Evolutionary conservation across 2,797 vertebrate species (phyloP), one percentile per base, ranked within the genome.

Genomic region (Anas flavirostris): DNA sequence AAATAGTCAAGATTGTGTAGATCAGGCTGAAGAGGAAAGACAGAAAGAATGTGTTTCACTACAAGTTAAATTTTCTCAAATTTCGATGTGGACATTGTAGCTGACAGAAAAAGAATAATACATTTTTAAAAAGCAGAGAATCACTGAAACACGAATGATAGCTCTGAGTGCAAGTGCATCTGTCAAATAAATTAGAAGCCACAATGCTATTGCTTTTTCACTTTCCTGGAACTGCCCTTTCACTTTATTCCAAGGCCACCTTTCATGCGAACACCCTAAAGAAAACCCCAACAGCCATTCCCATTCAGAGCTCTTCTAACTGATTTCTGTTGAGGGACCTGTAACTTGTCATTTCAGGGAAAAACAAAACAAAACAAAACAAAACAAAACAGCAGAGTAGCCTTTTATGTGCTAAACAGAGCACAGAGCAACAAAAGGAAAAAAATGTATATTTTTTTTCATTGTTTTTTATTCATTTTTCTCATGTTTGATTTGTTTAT

Each of bases 121-220:
- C 23, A 25, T 25, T 25, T 46, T 48, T 48, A 25, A n/a, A 18
- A n/a, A 29, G 0, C 1, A 4, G 23, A 53, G 63, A 56, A 63
- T 60, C 43, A 31, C 25, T 39, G 70, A 85, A 92, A 70, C 2
- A 5, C 28, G 15, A 56, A 46, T 82, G 12, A 60, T 70, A 62
- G 74, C 35, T 75, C 66, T 81, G 53, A 92, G 33, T 29, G 10
- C 33, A 91, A 92, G 31, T 29, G 10, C 33, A 91, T 86, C 60
- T 77, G 53, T 93, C 92, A 93, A 91, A 87, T 92, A 85, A 82
- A 89, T 94, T 91, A 89, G 72, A 83, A 87, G 16, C 53, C 66
- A 18, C 73, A 72, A 58, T 25, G 58, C 19, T 90, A 78, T 8
- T 22, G 25, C 89, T 92, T 85, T 94, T 93, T 94, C 82, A 77